phyloP scores from a whole-genome alignment of 1,140 invertebrate genomes.

The Vollenhovia emeryi region DNA sequence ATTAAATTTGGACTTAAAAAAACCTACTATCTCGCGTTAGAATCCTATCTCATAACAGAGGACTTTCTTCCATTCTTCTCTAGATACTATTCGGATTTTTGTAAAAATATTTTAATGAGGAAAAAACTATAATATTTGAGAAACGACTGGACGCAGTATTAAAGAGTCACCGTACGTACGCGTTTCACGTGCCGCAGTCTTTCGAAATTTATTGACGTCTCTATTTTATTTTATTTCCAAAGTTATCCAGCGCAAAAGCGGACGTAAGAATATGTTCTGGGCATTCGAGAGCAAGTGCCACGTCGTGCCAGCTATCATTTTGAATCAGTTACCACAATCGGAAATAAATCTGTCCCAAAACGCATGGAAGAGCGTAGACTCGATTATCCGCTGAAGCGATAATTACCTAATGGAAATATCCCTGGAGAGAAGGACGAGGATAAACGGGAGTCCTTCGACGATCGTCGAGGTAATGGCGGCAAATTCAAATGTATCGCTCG shows the following conservation, averaged over 20 bases:
- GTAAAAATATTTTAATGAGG: not conserved
- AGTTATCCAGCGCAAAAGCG: not conserved
- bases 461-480: constrained; percentile 74
- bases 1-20: too few relatives aligned
- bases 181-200: not conserved
- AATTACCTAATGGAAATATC: constrained; percentile 84
- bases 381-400: constrained; percentile 68
- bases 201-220: not conserved
- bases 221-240: not conserved
- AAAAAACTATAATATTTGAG: not conserved
- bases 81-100: not conserved
- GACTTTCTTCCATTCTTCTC: too few relatives aligned
- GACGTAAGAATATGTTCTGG: not conserved
- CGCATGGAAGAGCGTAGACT: constrained; percentile 39
- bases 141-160: not conserved
- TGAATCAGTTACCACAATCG: not conserved
- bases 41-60: too few relatives aligned
- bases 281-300: not conserved
- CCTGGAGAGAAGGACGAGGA: constrained; percentile 35
- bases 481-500: constrained; percentile 84
- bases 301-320: not conserved
- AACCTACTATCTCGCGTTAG: too few relatives aligned
- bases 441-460: constrained; percentile 45
- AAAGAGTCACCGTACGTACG: not conserved
- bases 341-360: not conserved